These are phyloP conservation scores for Nomada fucata DNA, from an alignment of 2,888 invertebrate genomes.

Conservation along the genomic window DNA sequence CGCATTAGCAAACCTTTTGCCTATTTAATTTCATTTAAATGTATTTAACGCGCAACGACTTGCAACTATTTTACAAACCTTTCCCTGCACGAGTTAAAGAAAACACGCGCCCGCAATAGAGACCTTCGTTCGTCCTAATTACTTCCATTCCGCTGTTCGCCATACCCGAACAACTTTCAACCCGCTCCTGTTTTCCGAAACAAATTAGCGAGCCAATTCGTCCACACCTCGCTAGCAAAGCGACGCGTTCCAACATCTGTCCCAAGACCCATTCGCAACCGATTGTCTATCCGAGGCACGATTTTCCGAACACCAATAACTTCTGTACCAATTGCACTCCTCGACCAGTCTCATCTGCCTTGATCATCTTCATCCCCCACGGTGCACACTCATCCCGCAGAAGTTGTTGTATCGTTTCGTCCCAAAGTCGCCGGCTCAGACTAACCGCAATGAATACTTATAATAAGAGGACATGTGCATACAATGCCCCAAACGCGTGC, in stretches of 20 bases:
- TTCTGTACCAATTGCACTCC: slow-evolving; percentile 14
- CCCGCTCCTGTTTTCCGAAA: no score
- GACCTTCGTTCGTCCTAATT: no score
- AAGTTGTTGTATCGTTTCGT: slow-evolving; percentile 18
- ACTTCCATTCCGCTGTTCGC: no score
- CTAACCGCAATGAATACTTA: slow-evolving; percentile 68
- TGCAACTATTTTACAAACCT: no score
- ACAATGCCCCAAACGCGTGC: slow-evolving; percentile 53
- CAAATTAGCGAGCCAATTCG: no score
- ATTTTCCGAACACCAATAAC: neutral
- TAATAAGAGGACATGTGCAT: slow-evolving; percentile 67
- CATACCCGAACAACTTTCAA: no score
- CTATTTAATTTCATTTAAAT: no score
- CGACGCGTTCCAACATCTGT: neutral
- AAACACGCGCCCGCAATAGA: no score
- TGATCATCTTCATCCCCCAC: neutral
- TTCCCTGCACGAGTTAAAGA: no score
- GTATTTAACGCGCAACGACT: no score
- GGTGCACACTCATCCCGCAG: neutral
- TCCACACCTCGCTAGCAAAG: neutral
- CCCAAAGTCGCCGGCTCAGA: slow-evolving; percentile 19
- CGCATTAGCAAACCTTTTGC: no score
- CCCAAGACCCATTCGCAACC: neutral
- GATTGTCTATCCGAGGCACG: neutral
- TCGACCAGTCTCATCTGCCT: slow-evolving; percentile 13